Evolutionary conservation across 2,797 vertebrate species (phyloP).

Genomic region (Malurus leucopterus): DNA sequence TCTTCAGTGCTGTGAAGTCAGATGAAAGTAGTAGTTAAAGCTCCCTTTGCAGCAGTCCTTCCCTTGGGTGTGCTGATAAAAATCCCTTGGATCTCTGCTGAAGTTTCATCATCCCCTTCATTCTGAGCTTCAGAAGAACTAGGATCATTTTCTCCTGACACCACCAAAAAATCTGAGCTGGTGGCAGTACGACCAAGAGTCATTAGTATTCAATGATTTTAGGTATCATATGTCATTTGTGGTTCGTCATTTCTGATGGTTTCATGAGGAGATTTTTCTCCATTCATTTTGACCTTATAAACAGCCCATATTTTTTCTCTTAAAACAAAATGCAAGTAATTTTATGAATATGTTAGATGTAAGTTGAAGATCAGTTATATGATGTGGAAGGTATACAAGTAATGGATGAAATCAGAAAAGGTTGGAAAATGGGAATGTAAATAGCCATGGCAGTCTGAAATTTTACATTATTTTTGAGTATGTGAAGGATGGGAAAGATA

Average conservation of each 20-base stretch:
- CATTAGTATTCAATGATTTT: not conserved
- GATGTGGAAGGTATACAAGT: not conserved
- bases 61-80: not conserved
- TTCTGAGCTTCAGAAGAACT: not conserved
- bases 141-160: not conserved
- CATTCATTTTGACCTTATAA: not conserved
- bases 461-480: not conserved
- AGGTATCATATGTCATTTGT: not conserved
- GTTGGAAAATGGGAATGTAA: not conserved
- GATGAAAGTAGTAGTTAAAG: not conserved
- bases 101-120: not conserved
- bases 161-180: not conserved
- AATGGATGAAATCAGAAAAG: not conserved
- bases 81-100: not conserved
- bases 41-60: not conserved
- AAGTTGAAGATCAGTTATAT: not conserved
- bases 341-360: not conserved
- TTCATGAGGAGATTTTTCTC: not conserved
- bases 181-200: not conserved
- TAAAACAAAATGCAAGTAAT: not conserved
- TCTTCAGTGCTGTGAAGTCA: not conserved
- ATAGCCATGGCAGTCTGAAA: not conserved
- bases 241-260: not conserved
- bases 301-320: not conserved
- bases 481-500: not conserved